Base-by-base conservation (phyloP, 2,113 vertebrate species). In the Burhinus bistriatus region DNA sequence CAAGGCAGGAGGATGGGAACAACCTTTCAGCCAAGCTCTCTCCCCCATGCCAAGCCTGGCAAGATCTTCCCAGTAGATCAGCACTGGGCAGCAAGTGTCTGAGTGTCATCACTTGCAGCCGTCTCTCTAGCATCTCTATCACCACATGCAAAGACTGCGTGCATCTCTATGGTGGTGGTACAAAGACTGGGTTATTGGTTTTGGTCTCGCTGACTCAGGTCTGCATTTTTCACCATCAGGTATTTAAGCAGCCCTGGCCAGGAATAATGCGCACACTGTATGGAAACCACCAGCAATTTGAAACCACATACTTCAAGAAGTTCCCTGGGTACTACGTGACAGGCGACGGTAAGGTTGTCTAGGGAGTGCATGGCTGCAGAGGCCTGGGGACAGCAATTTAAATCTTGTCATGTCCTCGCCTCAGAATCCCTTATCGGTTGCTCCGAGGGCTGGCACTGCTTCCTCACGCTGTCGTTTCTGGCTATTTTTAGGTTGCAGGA, bases 191-290 rank as follows among this genome's bases (percentile, higher is more conserved):
- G 7, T 11, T 36, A 1, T 1, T 23, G 51, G 12, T 11, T 16
- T 59, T 84, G 51, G 15, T 83, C 29, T 42, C 38, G 1, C 11
- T 81, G 72, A 61, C 77, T 57, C 25, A 58, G 75, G 36, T 80
- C 44, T 84, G 22, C 49, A 1, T 70, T 68, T 42, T 15, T 32
- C 70, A 1, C 64, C 15, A 5, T 8, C 97, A 99, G 99, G 99
- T 99, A 49, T 99, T 99, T 82, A 99, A 99, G 90, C 99, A 99
- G 98, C 99, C 99, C n/a, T 99, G 99, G 99, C 99, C 99, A 9
- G 99, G 99, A 12, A 98, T 99, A 87, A 99, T 99, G 99, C 99
- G 99, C 90, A 99, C 99, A 0, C 97, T 99, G 20, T 99, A 99
- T 8, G 97, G 99, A 11, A 99, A 99, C 97, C 99, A 99, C 14